Percentiles rank a stretch among this genome's conserved stretches.
These are phyloP conservation scores for Lamprotornis superbus DNA, from an alignment of 2,113 vertebrate genomes.

Conservation along the genomic window DNA sequence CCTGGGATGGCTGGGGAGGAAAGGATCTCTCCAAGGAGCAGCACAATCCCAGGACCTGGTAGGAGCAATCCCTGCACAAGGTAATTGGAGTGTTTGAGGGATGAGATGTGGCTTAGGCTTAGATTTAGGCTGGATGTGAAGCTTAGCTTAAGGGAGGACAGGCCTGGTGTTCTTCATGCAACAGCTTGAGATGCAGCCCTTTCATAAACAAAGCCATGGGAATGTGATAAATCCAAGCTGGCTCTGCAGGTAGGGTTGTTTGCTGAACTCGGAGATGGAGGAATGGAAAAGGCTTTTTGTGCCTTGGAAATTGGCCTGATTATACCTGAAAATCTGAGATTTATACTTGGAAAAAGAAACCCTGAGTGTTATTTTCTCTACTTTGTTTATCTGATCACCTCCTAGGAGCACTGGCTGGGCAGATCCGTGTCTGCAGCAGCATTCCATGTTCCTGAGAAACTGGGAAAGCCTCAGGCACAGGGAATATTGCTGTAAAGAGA, in stretches of 20 bases:
- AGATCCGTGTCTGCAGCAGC: accelerated
- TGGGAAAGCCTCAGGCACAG: background rate
- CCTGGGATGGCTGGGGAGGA: background rate
- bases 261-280: background rate
- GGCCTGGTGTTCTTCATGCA: background rate
- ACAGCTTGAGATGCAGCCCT: background rate
- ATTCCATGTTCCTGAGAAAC: accelerated
- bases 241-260: background rate
- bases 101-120: background rate
- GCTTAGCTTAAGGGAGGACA: background rate
- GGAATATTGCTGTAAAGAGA: background rate
- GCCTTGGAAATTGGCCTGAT: background rate
- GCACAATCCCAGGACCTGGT: background rate
- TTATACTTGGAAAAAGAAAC: background rate
- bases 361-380: background rate
- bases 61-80: background rate
- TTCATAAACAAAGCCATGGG: background rate
- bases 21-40: background rate
- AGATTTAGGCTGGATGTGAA: background rate
- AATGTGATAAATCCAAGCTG: background rate
- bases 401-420: background rate
- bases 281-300: background rate
- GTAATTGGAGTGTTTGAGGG: background rate
- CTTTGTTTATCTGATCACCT: background rate
- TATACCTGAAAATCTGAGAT: background rate